A percentile compares a stretch with the other conserved stretches of the same genome.
These are phyloP conservation scores for Patella ulyssiponensis DNA, from an alignment of 2,888 invertebrate genomes.

Conservation along the genomic window DNA sequence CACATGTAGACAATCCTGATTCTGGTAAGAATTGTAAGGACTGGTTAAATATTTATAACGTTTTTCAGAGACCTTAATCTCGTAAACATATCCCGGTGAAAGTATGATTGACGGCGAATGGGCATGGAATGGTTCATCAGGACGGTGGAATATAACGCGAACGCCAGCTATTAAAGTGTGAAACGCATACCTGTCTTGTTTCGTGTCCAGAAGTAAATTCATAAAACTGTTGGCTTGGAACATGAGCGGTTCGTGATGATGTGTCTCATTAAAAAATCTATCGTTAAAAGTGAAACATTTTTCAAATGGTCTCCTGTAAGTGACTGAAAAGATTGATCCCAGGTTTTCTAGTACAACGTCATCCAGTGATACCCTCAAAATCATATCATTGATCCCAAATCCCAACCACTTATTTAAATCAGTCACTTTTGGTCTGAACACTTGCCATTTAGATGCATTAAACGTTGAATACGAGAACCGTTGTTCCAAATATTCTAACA, in stretches of 20 bases:
- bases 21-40: not conserved
- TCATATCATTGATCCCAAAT: too few species aligned
- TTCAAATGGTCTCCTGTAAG: too few species aligned
- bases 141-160: not conserved
- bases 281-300: not conserved
- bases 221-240: not conserved
- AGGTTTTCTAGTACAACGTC: too few species aligned
- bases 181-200: not conserved
- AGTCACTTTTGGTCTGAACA: too few species aligned
- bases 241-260: not conserved
- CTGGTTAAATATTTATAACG: not conserved
- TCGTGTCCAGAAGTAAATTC: not conserved
- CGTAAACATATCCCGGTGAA: not conserved
- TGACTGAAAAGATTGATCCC: too few species aligned
- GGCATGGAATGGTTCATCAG: not conserved
- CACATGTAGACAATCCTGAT: not conserved
- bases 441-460: too few species aligned
- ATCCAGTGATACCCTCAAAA: too few species aligned
- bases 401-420: too few species aligned
- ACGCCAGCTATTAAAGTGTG: not conserved
- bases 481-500: too few species aligned
- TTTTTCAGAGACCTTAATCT: not conserved
- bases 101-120: not conserved
- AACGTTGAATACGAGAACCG: too few species aligned
- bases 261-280: not conserved